A percentile compares a stretch with the other conserved stretches of the same genome.
Conservation (phyloP, 2,113 vertebrate genomes). For the Romanogobio albipinnatus region DNA sequence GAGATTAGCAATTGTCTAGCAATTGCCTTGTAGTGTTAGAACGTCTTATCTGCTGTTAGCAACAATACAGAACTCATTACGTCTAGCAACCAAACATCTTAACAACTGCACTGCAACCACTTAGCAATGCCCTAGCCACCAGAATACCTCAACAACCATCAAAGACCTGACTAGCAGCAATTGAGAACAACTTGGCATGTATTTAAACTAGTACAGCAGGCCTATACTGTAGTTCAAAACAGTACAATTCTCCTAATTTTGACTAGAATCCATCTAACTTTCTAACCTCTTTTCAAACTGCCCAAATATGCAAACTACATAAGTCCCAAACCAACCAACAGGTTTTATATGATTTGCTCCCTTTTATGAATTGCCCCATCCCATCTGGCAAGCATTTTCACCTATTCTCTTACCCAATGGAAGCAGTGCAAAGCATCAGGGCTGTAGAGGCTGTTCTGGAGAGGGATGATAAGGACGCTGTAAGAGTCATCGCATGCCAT, state of each 20-base stretch:
- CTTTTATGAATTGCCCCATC: not conserved
- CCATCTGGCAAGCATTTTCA: not conserved
- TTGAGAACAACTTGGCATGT: not conserved
- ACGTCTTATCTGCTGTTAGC: no score
- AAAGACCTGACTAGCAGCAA: not conserved
- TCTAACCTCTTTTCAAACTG: no score
- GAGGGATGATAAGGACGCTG: conserved; percentile 74
- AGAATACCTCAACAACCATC: not conserved
- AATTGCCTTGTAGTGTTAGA: no score
- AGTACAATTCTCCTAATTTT: not conserved
- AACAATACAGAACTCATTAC: no score
- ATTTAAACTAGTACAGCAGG: not conserved
- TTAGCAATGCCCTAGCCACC: not conserved
- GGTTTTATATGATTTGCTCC: no score
- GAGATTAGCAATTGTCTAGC: no score
- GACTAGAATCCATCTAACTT: not conserved
- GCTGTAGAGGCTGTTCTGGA: conserved; percentile 72
- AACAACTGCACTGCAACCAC: no score
- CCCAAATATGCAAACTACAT: not conserved
- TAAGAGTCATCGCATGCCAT: conserved; percentile 68
- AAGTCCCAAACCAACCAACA: not conserved
- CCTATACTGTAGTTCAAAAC: not conserved
- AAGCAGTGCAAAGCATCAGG: conserved; percentile 75
- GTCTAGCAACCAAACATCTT: no score
- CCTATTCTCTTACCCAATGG: conserved; percentile 67